Evolutionary conservation across 2,113 vertebrate species (phyloP).

Genomic region (Zapornia atra): DNA sequence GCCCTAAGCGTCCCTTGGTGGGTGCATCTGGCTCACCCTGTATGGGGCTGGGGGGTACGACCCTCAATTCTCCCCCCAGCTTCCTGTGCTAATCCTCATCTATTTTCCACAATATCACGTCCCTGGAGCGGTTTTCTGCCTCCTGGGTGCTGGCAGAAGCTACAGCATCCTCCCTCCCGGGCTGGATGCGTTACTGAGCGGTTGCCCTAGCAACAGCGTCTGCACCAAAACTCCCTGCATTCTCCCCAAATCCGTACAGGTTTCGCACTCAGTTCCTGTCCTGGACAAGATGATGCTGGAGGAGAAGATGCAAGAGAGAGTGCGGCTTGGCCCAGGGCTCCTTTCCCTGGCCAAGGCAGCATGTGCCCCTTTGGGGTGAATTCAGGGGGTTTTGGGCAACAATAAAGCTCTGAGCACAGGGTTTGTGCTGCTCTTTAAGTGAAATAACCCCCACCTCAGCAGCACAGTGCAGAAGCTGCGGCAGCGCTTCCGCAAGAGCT

Average conservation of each 20-base stretch:
- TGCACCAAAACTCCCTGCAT: conserved; percentile 2
- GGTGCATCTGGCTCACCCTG: not conserved
- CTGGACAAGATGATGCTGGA: not conserved
- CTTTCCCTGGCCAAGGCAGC: rapidly evolving
- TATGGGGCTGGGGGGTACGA: not conserved
- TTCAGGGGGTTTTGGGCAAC: not conserved
- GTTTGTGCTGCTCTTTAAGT: not conserved
- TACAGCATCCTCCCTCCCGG: not conserved
- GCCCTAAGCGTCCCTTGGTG: not conserved
- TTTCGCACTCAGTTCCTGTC: not conserved
- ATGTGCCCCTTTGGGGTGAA: not conserved
- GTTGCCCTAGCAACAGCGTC: conserved; percentile 41
- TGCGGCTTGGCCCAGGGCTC: rapidly evolving
- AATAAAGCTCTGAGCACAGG: not conserved
- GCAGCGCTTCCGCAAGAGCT: not conserved
- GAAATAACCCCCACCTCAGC: not conserved
- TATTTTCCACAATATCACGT: not conserved
- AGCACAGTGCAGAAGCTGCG: not conserved
- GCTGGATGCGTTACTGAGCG: not conserved
- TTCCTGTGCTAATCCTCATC: not conserved
- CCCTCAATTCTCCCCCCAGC: too few relatives aligned
- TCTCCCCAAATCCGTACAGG: not conserved
- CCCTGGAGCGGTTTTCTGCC: not conserved
- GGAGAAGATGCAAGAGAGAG: rapidly evolving
- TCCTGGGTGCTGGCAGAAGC: not conserved